Evolutionary conservation across 2,113 vertebrate species (phyloP).

Genomic region (Cryptomyrus ogoouensis): DNA sequence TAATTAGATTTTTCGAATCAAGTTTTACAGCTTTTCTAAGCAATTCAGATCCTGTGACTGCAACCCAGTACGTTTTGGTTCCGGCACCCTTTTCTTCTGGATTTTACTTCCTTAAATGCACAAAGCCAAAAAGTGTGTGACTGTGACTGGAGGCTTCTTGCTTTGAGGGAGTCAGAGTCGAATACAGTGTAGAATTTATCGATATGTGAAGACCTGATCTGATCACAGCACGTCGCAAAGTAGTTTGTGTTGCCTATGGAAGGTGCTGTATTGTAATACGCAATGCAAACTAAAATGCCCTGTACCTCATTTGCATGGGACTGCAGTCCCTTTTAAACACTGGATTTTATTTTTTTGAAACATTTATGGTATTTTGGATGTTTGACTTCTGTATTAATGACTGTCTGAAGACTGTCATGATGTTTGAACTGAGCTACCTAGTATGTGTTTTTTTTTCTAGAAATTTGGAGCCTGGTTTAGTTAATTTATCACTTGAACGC

Average conservation of each 20-base stretch:
- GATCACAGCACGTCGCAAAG: background rate
- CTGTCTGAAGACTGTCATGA: background rate
- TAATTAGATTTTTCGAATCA: background rate
- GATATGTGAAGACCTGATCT: background rate
- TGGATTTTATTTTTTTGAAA: background rate
- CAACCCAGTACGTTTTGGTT: background rate
- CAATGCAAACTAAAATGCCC: background rate
- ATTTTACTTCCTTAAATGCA: background rate
- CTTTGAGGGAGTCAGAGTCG: background rate
- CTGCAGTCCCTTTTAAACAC: background rate
- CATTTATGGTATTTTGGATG: background rate
- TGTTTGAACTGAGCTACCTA: background rate
- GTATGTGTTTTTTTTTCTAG: background rate
- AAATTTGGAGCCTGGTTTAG: background rate
- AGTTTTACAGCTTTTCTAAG: background rate
- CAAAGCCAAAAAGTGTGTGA: background rate
- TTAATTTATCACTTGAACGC: background rate
- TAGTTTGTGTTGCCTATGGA: background rate
- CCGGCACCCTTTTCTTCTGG: background rate
- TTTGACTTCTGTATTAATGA: background rate
- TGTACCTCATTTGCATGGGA: conserved; percentile 10
- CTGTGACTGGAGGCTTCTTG: background rate
- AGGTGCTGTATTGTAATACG: background rate
- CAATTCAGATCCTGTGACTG: background rate
- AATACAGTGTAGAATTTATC: background rate